These are phyloP conservation scores for Dromaius novaehollandiae DNA, from an alignment of 2,113 vertebrate genomes.

Conservation along the genomic window DNA sequence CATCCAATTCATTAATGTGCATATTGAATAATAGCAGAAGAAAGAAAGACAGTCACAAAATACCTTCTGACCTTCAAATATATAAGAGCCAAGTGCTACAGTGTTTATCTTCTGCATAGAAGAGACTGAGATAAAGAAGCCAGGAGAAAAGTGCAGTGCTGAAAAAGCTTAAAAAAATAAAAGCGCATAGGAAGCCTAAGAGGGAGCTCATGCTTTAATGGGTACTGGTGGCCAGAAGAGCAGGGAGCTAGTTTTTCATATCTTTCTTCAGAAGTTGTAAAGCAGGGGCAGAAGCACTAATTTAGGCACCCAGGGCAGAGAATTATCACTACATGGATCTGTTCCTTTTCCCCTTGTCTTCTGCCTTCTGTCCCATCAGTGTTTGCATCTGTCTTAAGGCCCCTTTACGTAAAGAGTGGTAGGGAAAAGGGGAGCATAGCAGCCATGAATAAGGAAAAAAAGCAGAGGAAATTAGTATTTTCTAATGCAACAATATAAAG, in stretches of 20 bases:
- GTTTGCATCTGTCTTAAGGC: neutral
- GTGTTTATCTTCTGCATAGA: neutral
- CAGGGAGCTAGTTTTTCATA: neutral
- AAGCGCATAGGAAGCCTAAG: neutral
- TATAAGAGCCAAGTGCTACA: neutral
- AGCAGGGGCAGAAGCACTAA: neutral
- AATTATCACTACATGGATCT: neutral
- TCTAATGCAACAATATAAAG: neutral
- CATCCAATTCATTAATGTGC: neutral
- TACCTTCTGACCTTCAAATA: neutral
- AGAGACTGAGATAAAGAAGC: neutral
- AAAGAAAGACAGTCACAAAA: neutral
- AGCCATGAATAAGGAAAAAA: neutral
- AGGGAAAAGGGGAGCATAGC: neutral
- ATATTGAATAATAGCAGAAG: neutral
- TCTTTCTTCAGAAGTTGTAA: neutral
- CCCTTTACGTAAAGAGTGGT: neutral
- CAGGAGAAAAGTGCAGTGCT: neutral
- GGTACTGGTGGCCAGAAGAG: neutral
- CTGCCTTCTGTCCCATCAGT: neutral
- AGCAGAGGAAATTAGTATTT: neutral
- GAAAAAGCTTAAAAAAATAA: neutral
- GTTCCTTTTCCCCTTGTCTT: neutral
- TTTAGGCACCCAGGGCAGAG: neutral
- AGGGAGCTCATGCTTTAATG: neutral